A percentile compares a stretch with the other conserved stretches of the same genome.
Evolutionary conservation across 1,140 invertebrate species (phyloP).

Genomic region (Bombus sibiricus): DNA sequence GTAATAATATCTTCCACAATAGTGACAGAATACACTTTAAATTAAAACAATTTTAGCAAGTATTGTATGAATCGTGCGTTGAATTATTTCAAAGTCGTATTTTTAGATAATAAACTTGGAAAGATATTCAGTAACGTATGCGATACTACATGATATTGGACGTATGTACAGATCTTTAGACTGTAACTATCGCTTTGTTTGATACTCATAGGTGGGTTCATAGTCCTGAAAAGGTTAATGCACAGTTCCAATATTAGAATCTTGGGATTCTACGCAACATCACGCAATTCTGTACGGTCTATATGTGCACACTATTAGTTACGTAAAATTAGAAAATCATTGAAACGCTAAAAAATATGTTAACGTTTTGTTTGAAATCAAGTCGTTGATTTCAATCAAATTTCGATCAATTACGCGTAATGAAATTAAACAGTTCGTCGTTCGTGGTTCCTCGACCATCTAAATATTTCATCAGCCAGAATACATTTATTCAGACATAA

Average conservation of each 20-base stretch:
- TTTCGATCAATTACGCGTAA: no score
- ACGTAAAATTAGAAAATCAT: background rate
- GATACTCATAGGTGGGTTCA: background rate
- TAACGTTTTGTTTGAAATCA: background rate
- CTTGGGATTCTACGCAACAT: background rate
- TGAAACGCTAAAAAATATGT: background rate
- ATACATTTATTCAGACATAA: no score
- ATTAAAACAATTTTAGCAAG: background rate
- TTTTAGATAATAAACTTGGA: background rate
- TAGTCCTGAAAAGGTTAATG: background rate
- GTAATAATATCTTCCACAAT: background rate
- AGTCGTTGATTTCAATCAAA: no score
- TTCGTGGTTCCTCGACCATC: no score
- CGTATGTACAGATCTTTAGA: background rate
- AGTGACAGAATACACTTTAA: no score
- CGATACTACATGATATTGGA: no score
- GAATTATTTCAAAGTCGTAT: background rate
- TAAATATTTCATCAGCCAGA: no score
- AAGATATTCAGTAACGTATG: background rate
- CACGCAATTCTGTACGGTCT: background rate
- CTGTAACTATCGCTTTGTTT: background rate
- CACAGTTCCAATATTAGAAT: background rate
- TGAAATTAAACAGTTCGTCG: no score
- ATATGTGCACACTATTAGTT: background rate
- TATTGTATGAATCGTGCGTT: background rate